A percentile compares a stretch with the other conserved stretches of the same genome.
Conservation (phyloP, 2,888 invertebrate species). For the Ochropleura plecta region DNA sequence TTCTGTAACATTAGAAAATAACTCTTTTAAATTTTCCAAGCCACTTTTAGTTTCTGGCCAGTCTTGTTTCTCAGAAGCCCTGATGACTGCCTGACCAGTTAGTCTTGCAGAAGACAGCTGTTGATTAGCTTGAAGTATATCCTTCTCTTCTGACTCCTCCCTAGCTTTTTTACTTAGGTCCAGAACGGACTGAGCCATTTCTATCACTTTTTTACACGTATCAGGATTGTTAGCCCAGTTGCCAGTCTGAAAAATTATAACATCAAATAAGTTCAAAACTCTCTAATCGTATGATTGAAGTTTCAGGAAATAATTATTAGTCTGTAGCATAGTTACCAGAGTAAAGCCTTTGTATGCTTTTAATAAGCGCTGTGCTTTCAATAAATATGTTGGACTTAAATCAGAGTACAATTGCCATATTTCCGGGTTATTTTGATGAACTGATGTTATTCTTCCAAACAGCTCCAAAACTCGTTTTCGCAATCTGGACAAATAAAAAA, state of each 20-base stretch:
- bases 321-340: slow-evolving; percentile 83
- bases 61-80: slow-evolving; percentile 86
- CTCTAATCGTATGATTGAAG: neutral
- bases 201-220: slow-evolving; percentile 91
- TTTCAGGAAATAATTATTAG: neutral
- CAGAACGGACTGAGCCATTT: slow-evolving; percentile 91
- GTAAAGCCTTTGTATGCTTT: slow-evolving; percentile 94
- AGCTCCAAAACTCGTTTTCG: slow-evolving; percentile 92
- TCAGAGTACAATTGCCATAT: slow-evolving; percentile 96
- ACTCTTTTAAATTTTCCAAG: slow-evolving; percentile 77
- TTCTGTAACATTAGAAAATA: slow-evolving; percentile 81
- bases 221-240: slow-evolving; percentile 91
- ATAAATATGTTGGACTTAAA: slow-evolving; percentile 91
- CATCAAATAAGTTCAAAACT: neutral
- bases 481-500: slow-evolving; percentile 74
- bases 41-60: slow-evolving; percentile 82
- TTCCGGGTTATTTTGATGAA: slow-evolving; percentile 92
- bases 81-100: slow-evolving; percentile 90
- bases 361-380: slow-evolving; percentile 93
- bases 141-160: slow-evolving; percentile 84
- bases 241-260: slow-evolving; percentile 77
- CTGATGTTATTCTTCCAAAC: slow-evolving; percentile 93
- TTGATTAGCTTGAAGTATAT: slow-evolving; percentile 89
- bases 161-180: slow-evolving; percentile 90
- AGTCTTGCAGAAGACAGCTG: slow-evolving; percentile 91